phyloP scores from a whole-genome alignment of 2,888 invertebrate species.

The Acrocera orbiculus region DNA sequence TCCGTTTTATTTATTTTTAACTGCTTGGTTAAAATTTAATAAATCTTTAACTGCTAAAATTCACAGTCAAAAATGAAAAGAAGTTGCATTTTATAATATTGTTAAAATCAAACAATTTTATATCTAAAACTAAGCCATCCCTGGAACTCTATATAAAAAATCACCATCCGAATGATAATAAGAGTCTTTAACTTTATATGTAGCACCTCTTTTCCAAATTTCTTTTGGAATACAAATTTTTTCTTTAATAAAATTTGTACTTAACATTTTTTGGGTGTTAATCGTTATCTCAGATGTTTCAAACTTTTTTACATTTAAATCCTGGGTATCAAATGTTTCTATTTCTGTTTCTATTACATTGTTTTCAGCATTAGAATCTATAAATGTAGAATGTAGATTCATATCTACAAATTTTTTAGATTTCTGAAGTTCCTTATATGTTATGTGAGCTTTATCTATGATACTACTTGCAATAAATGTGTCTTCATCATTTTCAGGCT shows the following conservation, averaged over 20 bases:
- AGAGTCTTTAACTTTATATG: conserved; percentile 59
- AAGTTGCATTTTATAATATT: too few relatives aligned
- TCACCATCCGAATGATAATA: conserved; percentile 66
- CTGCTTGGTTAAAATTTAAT: too few relatives aligned
- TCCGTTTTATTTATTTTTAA: too few relatives aligned
- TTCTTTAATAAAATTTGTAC: conserved; percentile 27
- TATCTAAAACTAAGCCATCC: too few relatives aligned
- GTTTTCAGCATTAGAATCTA: too few relatives aligned
- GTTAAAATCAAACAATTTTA: too few relatives aligned
- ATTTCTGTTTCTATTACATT: background rate
- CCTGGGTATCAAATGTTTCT: background rate
- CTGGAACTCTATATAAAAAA: conserved; percentile 63
- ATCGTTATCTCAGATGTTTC: conserved; percentile 24
- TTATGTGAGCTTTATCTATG: conserved; percentile 12
- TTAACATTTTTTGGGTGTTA: conserved; percentile 19
- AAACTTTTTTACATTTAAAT: conserved; percentile 16
- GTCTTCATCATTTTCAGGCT: conserved; percentile 16
- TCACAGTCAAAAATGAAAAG: too few relatives aligned
- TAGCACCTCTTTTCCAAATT: conserved; percentile 41
- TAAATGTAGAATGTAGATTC: too few relatives aligned
- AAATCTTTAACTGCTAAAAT: too few relatives aligned
- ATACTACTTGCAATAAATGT: conserved; percentile 22
- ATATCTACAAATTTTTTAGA: too few relatives aligned
- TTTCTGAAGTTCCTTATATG: conserved; percentile 1
- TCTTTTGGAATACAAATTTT: conserved; percentile 52